These are phyloP conservation scores for Mus spretus DNA, from an alignment of 2,797 vertebrate genomes.

Conservation along the genomic window DNA sequence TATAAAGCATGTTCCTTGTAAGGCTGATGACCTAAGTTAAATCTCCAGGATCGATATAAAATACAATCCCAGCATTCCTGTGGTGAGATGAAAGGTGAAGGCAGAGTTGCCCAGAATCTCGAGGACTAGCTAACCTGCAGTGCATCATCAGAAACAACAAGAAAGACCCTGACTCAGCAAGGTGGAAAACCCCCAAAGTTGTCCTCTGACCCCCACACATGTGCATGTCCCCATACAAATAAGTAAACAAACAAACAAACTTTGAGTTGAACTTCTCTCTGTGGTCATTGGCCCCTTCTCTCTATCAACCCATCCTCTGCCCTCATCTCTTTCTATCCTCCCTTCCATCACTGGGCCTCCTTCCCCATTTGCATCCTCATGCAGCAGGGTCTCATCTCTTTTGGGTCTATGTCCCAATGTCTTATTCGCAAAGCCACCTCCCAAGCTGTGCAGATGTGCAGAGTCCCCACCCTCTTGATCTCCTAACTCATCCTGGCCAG, in stretches of 20 bases:
- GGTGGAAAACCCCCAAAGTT: background rate
- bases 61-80: background rate
- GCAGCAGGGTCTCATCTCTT: background rate
- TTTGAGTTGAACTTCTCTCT: background rate
- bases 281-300: background rate
- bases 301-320: background rate
- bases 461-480: background rate
- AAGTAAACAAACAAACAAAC: background rate
- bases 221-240: background rate
- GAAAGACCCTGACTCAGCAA: background rate
- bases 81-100: background rate
- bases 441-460: background rate
- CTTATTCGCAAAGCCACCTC: background rate
- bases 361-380: background rate
- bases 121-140: background rate
- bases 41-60: background rate
- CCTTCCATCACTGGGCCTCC: background rate
- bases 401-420: background rate
- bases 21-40: background rate
- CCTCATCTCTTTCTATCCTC: no score
- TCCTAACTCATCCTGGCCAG: background rate
- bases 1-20: background rate
- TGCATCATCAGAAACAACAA: background rate
- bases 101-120: background rate
- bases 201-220: background rate